Base-by-base conservation (phyloP, 1,140 invertebrate species). In the Dendrolimus punctatus region DNA sequence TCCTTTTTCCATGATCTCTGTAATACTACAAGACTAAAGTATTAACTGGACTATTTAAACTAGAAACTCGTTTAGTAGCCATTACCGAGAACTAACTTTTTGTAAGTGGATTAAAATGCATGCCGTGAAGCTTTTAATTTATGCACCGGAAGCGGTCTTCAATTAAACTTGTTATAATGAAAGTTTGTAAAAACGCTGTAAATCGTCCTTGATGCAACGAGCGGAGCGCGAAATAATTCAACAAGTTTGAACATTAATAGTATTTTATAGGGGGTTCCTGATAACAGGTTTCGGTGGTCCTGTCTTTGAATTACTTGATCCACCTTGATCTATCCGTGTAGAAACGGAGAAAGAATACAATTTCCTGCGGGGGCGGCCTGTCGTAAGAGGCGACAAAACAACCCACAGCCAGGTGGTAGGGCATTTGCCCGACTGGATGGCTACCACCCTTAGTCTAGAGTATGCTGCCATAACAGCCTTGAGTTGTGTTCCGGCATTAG, bases 141-240 rank as follows among this genome's bases (percentile, higher is more conserved):
- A 81, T 76, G 76, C 73, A 76, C 71, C 73, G 76, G 78, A 77
- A 71, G 70, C 73, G 71, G 70, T 79, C 79, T 81, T 81, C 78
- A 80, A 85, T 85, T 81, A 80, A 81, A 80, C 74, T 79, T 76
- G 71, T 80, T 78, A 74, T 73, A 80, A 79, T 79, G 73, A 82
- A 82, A 82, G 64, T 73, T 62, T 66, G 72, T 67, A 79, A 83
- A 78, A 83, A 76, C 76, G 68, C 62, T 73, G 65, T 74, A 77
- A 77, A 77, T 74, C 75, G 71, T 64, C 65, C 62, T 64, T 68
- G 37, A 45, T 68, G 57, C 58, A 68, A 72, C 67, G 66, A 67
- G 23, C 23, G 23, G 23, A 23, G 23, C 23, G 23, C 23, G 23
- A 77, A 77, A 83, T 79, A 76, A 76, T 68, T 75, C 64, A 62